phyloP scores from a whole-genome alignment of 2,888 invertebrate genomes.

The Melanostoma mellinum region DNA sequence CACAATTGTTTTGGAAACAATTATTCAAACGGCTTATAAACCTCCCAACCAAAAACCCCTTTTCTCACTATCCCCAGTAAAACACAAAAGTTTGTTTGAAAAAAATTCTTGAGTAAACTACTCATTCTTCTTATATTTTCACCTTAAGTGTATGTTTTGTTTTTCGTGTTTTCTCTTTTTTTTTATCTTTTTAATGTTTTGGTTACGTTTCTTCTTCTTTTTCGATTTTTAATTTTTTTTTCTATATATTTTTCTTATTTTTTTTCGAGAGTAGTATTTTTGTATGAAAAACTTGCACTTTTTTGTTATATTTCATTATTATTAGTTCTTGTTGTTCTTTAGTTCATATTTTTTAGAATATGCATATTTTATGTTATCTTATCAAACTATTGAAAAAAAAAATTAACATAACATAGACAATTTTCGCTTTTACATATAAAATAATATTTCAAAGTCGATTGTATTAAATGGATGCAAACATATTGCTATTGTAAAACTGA shows the following conservation, averaged over 20 bases:
- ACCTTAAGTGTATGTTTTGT: conserved; percentile 57
- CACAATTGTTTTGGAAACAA: neutral
- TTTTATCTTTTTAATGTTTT: conserved; percentile 26
- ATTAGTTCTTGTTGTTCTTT: conserved; percentile 57
- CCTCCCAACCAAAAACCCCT: neutral
- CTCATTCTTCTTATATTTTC: conserved; percentile 63
- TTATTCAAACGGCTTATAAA: neutral
- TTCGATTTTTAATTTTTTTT: conserved; percentile 29
- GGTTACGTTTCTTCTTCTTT: conserved; percentile 24
- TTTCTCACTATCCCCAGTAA: conserved; percentile 4
- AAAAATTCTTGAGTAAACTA: conserved; percentile 57
- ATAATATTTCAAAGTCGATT: conserved; percentile 38
- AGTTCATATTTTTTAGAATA: conserved; percentile 53
- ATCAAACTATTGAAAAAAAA: conserved; percentile 39
- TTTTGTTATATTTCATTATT: conserved; percentile 53
- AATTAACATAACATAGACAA: conserved; percentile 22
- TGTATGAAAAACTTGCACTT: conserved; percentile 68
- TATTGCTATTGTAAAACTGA: conserved; percentile 20
- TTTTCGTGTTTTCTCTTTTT: conserved; percentile 47
- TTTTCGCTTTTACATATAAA: conserved; percentile 29
- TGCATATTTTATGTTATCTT: conserved; percentile 28
- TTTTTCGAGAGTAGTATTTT: conserved; percentile 57
- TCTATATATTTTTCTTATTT: conserved; percentile 23
- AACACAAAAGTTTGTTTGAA: conserved; percentile 58
- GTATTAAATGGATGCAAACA: conserved; percentile 30